A percentile compares a stretch with the other conserved stretches of the same genome.
phyloP scores from a whole-genome alignment of 2,888 invertebrate species.

The Sericinus montela region DNA sequence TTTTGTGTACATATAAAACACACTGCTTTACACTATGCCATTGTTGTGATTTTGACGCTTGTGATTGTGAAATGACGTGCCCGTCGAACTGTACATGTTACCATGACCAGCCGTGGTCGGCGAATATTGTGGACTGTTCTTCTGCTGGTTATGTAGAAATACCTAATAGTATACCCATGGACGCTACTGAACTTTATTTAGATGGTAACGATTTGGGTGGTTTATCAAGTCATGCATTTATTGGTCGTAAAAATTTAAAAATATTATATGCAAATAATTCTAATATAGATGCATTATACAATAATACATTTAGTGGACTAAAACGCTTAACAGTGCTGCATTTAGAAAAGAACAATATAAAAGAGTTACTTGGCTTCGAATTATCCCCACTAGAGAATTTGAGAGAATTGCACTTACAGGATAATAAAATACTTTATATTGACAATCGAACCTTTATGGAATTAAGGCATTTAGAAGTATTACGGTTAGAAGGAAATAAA shows the following conservation, averaged over 20 bases:
- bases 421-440: slow-evolving; percentile 89
- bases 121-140: slow-evolving; percentile 95
- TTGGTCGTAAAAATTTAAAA: slow-evolving; percentile 93
- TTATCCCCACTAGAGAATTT: slow-evolving; percentile 89
- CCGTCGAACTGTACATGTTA: slow-evolving; percentile 96
- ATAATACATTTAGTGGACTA: slow-evolving; percentile 94
- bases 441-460: slow-evolving; percentile 91
- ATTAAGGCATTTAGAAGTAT: slow-evolving; percentile 89
- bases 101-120: slow-evolving; percentile 95
- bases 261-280: slow-evolving; percentile 94
- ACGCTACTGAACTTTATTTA: slow-evolving; percentile 95
- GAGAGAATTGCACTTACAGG: slow-evolving; percentile 91
- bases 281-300: slow-evolving; percentile 90
- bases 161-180: slow-evolving; percentile 95
- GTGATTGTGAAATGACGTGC: slow-evolving; percentile 98
- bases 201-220: slow-evolving; percentile 95
- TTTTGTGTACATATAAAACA: slow-evolving; percentile 94
- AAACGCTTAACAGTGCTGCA: slow-evolving; percentile 88
- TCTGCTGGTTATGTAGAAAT: slow-evolving; percentile 88
- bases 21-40: slow-evolving; percentile 97
- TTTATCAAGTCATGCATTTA: slow-evolving; percentile 92
- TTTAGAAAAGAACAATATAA: slow-evolving; percentile 92
- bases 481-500: slow-evolving; percentile 91
- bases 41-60: slow-evolving; percentile 97
- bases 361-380: slow-evolving; percentile 89